Evolutionary conservation across 2,797 vertebrate genomes (phyloP).

Genomic region (Pipistrellus pipistrellus): DNA sequence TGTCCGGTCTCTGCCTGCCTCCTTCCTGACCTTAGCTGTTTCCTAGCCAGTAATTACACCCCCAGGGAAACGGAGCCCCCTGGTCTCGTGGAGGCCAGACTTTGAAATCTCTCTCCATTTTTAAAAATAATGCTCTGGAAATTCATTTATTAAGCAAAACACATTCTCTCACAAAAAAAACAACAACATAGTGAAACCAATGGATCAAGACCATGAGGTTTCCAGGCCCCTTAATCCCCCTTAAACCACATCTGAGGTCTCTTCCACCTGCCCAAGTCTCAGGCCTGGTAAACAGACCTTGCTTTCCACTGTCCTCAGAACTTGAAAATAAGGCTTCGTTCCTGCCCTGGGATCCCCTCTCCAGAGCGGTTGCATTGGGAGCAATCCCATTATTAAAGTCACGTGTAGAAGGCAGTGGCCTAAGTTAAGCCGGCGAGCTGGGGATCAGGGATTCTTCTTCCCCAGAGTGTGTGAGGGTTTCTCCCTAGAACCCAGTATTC

Average conservation of each 20-base stretch:
- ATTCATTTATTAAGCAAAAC: slow-evolving; percentile 24
- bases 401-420: not conserved
- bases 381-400: not conserved
- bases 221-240: not conserved
- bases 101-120: slow-evolving; percentile 26
- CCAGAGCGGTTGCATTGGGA: not conserved
- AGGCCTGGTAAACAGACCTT: not conserved
- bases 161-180: not conserved
- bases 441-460: not conserved
- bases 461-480: not conserved
- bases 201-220: not conserved
- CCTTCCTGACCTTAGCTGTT: not conserved
- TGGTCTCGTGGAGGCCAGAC: not conserved
- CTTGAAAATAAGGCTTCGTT: not conserved
- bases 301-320: not conserved
- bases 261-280: not conserved
- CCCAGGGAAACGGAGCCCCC: not conserved
- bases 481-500: not conserved
- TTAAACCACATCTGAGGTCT: not conserved
- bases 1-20: not conserved
- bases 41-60: not conserved
- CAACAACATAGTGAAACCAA: not conserved
- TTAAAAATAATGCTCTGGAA: not conserved
- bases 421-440: not conserved
- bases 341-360: not conserved